Percentiles rank a stretch among this genome's conserved stretches.
phyloP scores from a whole-genome alignment of 2,113 vertebrate species.

The Salvator merianae region DNA sequence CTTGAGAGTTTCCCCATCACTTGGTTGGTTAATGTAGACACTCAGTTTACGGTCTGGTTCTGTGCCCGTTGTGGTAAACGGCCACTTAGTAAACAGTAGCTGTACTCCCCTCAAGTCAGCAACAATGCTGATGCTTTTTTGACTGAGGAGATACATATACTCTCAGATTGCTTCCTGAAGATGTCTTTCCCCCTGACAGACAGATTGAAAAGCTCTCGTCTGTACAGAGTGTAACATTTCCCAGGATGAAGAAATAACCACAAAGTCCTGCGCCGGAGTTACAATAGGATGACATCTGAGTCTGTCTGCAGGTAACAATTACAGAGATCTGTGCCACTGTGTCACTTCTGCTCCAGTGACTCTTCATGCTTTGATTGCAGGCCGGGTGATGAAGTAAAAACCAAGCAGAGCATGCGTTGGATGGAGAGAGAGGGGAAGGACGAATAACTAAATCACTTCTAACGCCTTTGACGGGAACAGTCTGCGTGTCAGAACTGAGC shows the following conservation, averaged over 20 bases:
- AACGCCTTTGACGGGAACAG: constrained; percentile 1
- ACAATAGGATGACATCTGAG: fast-evolving
- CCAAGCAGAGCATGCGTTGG: constrained; percentile 27
- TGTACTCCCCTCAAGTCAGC: not conserved
- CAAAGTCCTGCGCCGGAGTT: not conserved
- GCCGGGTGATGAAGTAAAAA: not conserved
- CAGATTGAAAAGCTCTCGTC: not conserved
- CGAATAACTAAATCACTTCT: constrained; percentile 47
- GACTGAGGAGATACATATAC: not conserved
- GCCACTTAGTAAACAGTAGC: not conserved
- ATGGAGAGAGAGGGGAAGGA: not conserved
- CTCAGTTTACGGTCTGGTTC: not conserved
- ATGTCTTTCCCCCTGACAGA: not conserved
- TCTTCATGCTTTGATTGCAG: constrained; percentile 40
- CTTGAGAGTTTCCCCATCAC: not conserved
- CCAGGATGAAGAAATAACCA: not conserved
- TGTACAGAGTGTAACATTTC: not conserved
- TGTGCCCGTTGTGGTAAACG: not conserved
- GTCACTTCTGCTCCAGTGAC: constrained; percentile 38
- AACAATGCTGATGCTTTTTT: not conserved
- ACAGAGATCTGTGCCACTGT: constrained; percentile 4
- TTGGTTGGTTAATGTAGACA: not conserved
- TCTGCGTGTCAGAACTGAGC: not conserved
- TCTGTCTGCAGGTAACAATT: constrained; percentile 33
- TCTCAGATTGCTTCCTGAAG: not conserved